Evolutionary conservation across 2,113 vertebrate species (phyloP).

Genomic region (Alces alces): DNA sequence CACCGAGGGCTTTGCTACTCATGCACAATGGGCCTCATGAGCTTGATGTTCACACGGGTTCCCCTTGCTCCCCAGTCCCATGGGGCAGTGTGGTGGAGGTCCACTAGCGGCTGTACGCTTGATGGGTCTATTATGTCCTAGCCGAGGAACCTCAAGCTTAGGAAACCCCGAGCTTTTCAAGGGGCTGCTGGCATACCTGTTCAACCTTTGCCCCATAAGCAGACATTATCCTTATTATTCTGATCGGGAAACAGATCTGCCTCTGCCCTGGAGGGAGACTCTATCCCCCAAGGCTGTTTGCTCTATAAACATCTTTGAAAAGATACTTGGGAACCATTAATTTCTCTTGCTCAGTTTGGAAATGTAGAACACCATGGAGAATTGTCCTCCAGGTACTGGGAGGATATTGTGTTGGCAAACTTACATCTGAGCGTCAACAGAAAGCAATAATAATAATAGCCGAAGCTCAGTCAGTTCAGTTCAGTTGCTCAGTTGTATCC

Average conservation of each 20-base stretch:
- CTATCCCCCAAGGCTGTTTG: neutral
- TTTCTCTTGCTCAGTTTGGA: neutral
- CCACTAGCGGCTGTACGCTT: neutral
- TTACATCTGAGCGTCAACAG: neutral
- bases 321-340: neutral
- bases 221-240: neutral
- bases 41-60: neutral
- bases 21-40: neutral
- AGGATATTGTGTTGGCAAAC: neutral
- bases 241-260: neutral
- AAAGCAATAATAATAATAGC: neutral
- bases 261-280: neutral
- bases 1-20: neutral
- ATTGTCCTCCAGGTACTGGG: neutral
- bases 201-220: neutral
- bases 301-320: slow-evolving; percentile 8
- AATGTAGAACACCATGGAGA: neutral
- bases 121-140: neutral
- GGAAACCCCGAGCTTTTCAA: neutral
- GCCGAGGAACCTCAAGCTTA: neutral
- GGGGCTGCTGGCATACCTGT: neutral
- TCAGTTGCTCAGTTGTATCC: neutral
- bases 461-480: neutral
- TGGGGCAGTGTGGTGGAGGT: neutral
- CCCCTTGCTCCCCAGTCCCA: neutral